phyloP scores from a whole-genome alignment of 2,888 invertebrate genomes.

The Drosophila parthenogenetica region DNA sequence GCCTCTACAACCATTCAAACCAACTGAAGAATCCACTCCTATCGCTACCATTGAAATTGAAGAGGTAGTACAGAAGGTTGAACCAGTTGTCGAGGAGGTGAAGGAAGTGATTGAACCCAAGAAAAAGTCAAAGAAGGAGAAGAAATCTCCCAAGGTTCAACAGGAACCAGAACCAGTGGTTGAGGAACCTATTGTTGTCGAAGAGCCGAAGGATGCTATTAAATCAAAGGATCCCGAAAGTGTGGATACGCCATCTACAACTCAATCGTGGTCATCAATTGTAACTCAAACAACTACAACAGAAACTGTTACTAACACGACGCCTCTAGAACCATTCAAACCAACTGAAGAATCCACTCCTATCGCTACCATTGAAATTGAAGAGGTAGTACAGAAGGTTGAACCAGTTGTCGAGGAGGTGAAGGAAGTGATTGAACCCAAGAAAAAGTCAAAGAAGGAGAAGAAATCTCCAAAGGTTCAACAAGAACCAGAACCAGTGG shows the following conservation, averaged over 20 bases:
- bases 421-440: not conserved
- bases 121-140: not conserved
- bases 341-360: not conserved
- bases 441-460: constrained; percentile 2
- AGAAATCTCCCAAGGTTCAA: not conserved
- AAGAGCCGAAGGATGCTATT: not conserved
- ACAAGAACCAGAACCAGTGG: not conserved
- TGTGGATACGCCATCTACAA: not conserved
- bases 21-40: not conserved
- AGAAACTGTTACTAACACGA: not conserved
- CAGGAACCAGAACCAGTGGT: constrained; percentile 2
- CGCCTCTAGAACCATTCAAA: not conserved
- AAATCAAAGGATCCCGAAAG: not conserved
- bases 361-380: not conserved
- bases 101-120: not conserved
- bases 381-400: not conserved
- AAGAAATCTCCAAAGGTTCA: not conserved
- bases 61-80: not conserved
- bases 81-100: not conserved
- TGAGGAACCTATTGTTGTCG: not conserved
- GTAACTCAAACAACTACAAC: not conserved
- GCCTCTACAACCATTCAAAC: not conserved
- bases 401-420: not conserved
- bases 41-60: not conserved
- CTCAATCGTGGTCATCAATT: constrained; percentile 1